Base-by-base conservation (phyloP, 2,888 invertebrate species). In the Ochropleura plecta region DNA sequence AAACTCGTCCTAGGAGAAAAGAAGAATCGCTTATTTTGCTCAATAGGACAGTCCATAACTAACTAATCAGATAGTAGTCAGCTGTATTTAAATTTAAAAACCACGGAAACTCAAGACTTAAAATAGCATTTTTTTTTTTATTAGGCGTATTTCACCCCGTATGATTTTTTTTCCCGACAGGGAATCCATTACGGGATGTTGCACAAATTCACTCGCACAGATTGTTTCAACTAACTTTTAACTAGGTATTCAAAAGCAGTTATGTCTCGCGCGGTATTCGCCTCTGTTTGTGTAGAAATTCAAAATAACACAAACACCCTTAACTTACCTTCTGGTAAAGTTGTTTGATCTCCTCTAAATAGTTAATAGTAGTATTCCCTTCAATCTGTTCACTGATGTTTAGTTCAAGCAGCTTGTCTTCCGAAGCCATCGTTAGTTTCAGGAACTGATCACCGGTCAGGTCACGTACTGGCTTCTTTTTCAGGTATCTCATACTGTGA, bases 391-490 rank as follows among this genome's bases (percentile, higher is more conserved):
- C 98, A 73, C 97, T 97, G 76, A 99, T 97, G 3, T 94, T 97
- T 14, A 99, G 94, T n/a, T 97, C 97, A 2, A 99, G 89, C 30
- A 99, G 94, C 86, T 98, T 98, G 92, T 99, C 99, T 81, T 98
- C 98, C 82, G 98, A 98, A 0, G 98, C 99, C 88, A 98, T 97
- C 0, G 96, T 91, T 64, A 99, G 95, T 89, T 98, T 98, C 44
- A 99, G 96, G 94, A 98, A 99, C 93, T 99, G 99, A 88, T 99
- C 99, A 0, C 98, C 98, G 0, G 97, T 97, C 65, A 99, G 95
- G 91, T 99, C 98, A 5, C 98, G 97, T 0, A 99, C 98, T 0
- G 99, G 99, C 91, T 99, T 99, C 91, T 98, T 98, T 91, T 98
- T 98, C 62, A 99, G 91, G 92, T 99, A 99, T 92, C 99, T 99